phyloP scores from a whole-genome alignment of 2,888 invertebrate genomes.

The Patella caerulea region DNA sequence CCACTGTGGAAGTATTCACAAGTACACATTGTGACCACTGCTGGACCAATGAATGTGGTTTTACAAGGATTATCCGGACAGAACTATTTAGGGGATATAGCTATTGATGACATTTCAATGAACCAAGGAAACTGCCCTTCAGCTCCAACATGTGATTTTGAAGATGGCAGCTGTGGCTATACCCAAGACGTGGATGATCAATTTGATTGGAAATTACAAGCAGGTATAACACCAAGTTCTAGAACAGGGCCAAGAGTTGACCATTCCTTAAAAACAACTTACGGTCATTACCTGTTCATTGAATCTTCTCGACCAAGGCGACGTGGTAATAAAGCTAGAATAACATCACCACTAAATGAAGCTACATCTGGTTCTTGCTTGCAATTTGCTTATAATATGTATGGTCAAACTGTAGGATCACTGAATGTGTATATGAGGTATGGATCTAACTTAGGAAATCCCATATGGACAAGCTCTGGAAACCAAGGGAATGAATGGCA shows the following conservation, averaged over 20 bases:
- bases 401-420: conserved; percentile 58
- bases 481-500: conserved; percentile 63
- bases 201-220: conserved; percentile 56
- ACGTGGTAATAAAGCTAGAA: conserved; percentile 54
- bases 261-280: conserved; percentile 61
- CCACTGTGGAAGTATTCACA: conserved; percentile 61
- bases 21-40: conserved; percentile 43
- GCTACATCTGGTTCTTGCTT: conserved; percentile 57
- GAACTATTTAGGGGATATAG: conserved; percentile 52
- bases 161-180: conserved; percentile 59
- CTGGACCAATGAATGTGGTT: conserved; percentile 45
- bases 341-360: conserved; percentile 51
- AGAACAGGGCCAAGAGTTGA: conserved; percentile 61
- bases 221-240: conserved; percentile 46
- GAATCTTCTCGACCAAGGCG: conserved; percentile 55
- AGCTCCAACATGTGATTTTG: conserved; percentile 56
- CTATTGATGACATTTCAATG: conserved; percentile 56
- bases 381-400: conserved; percentile 67
- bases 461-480: conserved; percentile 56
- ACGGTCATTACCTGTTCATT: conserved; percentile 63
- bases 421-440: conserved; percentile 48
- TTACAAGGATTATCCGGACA: conserved; percentile 58
- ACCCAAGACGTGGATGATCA: conserved; percentile 54
- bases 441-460: not conserved
- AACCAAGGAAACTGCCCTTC: conserved; percentile 51